A percentile compares a stretch with the other conserved stretches of the same genome.
Evolutionary conservation across 2,888 invertebrate species (phyloP).

Genomic region (Fragum sueziense): DNA sequence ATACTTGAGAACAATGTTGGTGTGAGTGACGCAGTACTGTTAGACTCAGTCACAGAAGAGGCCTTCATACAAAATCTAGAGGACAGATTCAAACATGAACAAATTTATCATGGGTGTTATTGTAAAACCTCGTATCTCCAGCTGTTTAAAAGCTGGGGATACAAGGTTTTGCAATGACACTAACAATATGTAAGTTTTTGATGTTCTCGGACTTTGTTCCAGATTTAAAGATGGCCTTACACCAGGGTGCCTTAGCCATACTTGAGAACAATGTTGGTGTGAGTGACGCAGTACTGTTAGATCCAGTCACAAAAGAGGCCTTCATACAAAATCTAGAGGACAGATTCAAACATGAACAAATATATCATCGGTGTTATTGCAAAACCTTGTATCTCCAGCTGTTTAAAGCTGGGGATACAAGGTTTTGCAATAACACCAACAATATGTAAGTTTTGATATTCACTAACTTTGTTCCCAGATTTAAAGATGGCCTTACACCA

Average conservation of each 20-base stretch:
- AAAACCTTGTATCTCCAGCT: too few species aligned
- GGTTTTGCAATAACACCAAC: too few species aligned
- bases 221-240: conserved; percentile 76
- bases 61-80: conserved; percentile 92
- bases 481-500: conserved; percentile 76
- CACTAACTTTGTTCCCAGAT: too few species aligned
- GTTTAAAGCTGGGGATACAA: too few species aligned
- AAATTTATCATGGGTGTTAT: too few species aligned
- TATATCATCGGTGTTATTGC: too few species aligned
- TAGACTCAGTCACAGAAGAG: conserved; percentile 93
- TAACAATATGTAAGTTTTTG: too few species aligned
- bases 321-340: conserved; percentile 92
- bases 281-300: conserved; percentile 92
- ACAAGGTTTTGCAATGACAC: too few species aligned
- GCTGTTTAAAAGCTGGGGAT: too few species aligned
- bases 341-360: conserved; percentile 92
- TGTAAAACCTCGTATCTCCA: too few species aligned
- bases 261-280: conserved; percentile 85
- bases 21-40: conserved; percentile 91
- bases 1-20: conserved; percentile 84
- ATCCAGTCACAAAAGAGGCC: conserved; percentile 92
- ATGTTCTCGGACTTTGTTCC: too few species aligned
- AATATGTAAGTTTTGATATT: too few species aligned
- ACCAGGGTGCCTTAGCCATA: conserved; percentile 71
- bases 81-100: conserved; percentile 91